Percentiles rank a stretch among this genome's conserved stretches.
phyloP scores from a whole-genome alignment of 2,797 vertebrate genomes.

The Halcyon leucocephala region DNA sequence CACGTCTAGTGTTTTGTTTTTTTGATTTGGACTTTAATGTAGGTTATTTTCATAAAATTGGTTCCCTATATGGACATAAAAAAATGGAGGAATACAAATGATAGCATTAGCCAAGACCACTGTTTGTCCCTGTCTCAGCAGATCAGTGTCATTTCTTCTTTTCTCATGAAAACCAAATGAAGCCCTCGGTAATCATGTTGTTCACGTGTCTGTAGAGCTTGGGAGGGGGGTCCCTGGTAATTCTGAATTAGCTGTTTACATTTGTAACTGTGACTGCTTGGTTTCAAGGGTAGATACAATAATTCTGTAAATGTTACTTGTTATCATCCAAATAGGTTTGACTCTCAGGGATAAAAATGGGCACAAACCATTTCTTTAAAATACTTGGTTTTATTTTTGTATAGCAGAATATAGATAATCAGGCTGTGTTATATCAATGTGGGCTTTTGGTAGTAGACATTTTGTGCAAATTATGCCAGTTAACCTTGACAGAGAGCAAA shows the following conservation, averaged over 20 bases:
- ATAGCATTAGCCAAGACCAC: not conserved
- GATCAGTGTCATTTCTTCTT: not conserved
- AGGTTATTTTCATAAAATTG: not conserved
- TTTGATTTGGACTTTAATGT: not conserved
- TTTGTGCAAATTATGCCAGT: not conserved
- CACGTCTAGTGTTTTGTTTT: not conserved
- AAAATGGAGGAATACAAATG: conserved; percentile 3
- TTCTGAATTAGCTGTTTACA: not conserved
- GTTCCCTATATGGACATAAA: not conserved
- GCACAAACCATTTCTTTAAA: not conserved
- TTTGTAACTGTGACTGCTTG: accelerated
- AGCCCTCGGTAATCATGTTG: not conserved
- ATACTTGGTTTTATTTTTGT: not conserved
- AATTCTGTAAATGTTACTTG: not conserved
- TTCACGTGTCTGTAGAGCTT: not conserved
- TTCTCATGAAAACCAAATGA: conserved; percentile 7
- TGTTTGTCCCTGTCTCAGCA: not conserved
- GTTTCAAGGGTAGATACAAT: not conserved
- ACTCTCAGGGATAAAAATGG: not conserved
- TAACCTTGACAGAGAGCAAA: not conserved
- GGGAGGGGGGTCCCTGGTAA: not conserved
- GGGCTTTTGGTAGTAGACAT: not conserved
- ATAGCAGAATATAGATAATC: not conserved
- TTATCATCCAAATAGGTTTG: not conserved
- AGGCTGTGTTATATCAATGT: accelerated